Percentiles rank a stretch among this genome's conserved stretches.
Evolutionary conservation across 2,113 vertebrate species (phyloP).

Genomic region (Perca fluviatilis): DNA sequence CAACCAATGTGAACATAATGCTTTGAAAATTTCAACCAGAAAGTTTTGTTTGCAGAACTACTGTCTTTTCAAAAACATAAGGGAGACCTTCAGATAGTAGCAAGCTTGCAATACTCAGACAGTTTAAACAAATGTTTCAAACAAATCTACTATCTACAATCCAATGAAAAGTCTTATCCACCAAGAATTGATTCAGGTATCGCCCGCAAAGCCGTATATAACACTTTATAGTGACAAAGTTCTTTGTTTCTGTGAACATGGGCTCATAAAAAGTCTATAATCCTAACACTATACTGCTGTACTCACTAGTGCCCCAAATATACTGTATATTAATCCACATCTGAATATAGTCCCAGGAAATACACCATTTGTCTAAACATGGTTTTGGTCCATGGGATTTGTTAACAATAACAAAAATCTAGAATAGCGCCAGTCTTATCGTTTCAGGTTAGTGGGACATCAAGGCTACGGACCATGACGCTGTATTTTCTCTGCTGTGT

Average conservation of each 20-base stretch:
- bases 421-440: slow-evolving; percentile 10
- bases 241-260: neutral
- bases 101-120: neutral
- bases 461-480: neutral
- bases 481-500: neutral
- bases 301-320: neutral
- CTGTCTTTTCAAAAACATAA: neutral
- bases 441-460: neutral
- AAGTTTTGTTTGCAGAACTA: neutral
- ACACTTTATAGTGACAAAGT: neutral
- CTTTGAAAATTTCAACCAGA: neutral
- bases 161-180: neutral
- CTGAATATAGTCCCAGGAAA: neutral
- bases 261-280: neutral
- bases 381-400: slow-evolving; percentile 18
- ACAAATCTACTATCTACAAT: neutral
- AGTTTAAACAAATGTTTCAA: neutral
- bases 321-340: neutral
- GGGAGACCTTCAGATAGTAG: neutral
- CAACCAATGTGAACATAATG: neutral
- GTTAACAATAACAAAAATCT: slow-evolving; percentile 21
- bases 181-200: neutral
- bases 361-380: neutral
- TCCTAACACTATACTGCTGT: neutral
- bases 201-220: neutral